Base-by-base conservation (phyloP, 2,888 invertebrate species). In the Arrhopalites spinosus region DNA sequence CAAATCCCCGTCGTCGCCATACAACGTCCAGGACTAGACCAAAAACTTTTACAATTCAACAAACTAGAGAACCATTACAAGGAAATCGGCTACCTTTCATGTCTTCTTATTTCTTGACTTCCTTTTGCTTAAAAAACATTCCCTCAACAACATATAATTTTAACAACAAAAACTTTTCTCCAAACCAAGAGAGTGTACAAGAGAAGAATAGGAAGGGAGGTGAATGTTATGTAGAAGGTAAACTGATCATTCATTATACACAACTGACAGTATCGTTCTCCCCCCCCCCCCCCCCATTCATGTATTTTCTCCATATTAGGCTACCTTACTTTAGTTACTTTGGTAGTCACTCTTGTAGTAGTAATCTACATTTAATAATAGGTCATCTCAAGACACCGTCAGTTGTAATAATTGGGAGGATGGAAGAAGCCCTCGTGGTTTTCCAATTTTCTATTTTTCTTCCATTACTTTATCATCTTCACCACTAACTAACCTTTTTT, bases 51-150 rank as follows among this genome's bases (percentile, higher is more conserved):
- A 27, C 59, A 59, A 71, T 59, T 43, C 71, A 71, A 71, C 71
- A 61, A 61, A 71, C 59, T 29, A 53, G 53, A 69, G 13, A 50
- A 69, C 53, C 69, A 69, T 69, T 69, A 69, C 69, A 47, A 69
- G 56, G 30, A 59, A 71, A 59, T 61, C 71, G 61, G 61, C 71
- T 56, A 71, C 59, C 71, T 71, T 71, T 71, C 71, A 71, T 45
- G 71, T 71, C 53, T 56, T 70, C 13, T 69, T 47, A 71, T 71
- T 69, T 69, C 56, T 69, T 61, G 71, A 71, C 71, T 71, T 71
- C 71, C 71, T 71, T 71, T 71, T 17, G 27, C 29, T n/a, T 50
- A 45, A 17, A 25, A 29, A 69, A 69, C 27, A 23, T 29, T 29
- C 29, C 53, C 56, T 15, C 29, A 15, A 27, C 13, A 69, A 69